Conservation (phyloP, 64 coral and sea anemone genomes). For the Pocillopora verrucosa region DNA sequence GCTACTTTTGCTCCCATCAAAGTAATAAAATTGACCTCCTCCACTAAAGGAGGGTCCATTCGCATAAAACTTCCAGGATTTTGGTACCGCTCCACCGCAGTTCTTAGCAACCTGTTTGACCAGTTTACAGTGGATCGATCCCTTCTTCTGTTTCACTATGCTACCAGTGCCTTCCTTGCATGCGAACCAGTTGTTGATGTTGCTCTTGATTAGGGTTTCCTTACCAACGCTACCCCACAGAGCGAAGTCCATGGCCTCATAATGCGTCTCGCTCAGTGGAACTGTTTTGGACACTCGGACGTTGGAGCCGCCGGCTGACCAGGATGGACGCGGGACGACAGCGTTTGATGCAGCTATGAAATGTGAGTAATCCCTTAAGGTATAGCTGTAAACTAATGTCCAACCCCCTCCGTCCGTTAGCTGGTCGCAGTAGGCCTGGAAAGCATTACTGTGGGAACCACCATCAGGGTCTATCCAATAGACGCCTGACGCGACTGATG, state of each 20-base stretch:
- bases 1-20: no score
- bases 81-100: neutral
- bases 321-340: slow-evolving; percentile 43
- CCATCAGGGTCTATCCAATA: slow-evolving; percentile 58
- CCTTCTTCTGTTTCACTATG: neutral
- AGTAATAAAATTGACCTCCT: neutral
- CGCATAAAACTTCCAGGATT: neutral
- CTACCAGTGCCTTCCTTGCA: slow-evolving; percentile 11
- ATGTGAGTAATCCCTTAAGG: slow-evolving; percentile 57
- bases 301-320: neutral
- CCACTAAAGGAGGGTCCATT: neutral
- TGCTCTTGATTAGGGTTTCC: no score
- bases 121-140: neutral
- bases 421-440: slow-evolving; percentile 72
- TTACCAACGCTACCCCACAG: no score
- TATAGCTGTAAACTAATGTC: slow-evolving; percentile 73
- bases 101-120: neutral
- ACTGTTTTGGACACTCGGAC: neutral
- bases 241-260: no score
- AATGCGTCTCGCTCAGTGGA: slow-evolving; percentile 7
- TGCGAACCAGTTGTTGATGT: no score
- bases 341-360: slow-evolving; percentile 51
- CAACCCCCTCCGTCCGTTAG: slow-evolving; percentile 59
- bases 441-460: neutral
- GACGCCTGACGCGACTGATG: slow-evolving; percentile 21